Percentiles rank a stretch among this genome's conserved stretches.
Evolutionary conservation across 2,797 vertebrate genomes (phyloP).

Genomic region (Muscicapa striata): DNA sequence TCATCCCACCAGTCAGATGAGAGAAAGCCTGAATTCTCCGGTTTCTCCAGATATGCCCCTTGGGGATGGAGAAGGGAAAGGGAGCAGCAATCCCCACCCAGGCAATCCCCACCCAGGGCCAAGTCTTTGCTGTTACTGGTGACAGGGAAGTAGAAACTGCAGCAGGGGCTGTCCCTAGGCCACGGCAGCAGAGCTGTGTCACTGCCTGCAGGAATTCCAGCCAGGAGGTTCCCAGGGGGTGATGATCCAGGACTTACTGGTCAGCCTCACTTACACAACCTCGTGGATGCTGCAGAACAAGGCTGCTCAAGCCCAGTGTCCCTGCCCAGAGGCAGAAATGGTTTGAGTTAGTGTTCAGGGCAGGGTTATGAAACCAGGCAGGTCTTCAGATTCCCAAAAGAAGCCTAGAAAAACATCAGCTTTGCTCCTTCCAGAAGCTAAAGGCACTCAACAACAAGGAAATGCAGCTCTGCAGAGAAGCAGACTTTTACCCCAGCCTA

Average conservation of each 20-base stretch:
- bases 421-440: background rate
- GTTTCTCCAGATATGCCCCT: background rate
- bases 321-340: background rate
- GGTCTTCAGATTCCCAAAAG: background rate
- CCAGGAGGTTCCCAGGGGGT: fast-evolving
- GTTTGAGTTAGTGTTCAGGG: background rate
- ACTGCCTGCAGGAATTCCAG: background rate
- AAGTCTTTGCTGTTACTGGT: background rate
- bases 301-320: background rate
- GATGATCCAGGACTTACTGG: background rate
- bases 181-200: fast-evolving
- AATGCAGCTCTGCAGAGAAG: background rate
- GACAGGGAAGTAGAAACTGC: background rate
- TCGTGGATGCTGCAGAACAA: background rate
- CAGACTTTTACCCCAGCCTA: background rate
- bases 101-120: background rate
- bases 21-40: fast-evolving
- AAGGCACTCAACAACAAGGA: background rate
- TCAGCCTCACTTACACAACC: background rate
- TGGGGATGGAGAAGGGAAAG: background rate
- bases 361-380: background rate
- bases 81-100: background rate
- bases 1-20: background rate
- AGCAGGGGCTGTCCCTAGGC: background rate
- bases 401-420: background rate